Evolutionary conservation across 2,113 vertebrate genomes (phyloP), one percentile per base, ranked within the genome.

Genomic region (Ornithorhynchus anatinus): DNA sequence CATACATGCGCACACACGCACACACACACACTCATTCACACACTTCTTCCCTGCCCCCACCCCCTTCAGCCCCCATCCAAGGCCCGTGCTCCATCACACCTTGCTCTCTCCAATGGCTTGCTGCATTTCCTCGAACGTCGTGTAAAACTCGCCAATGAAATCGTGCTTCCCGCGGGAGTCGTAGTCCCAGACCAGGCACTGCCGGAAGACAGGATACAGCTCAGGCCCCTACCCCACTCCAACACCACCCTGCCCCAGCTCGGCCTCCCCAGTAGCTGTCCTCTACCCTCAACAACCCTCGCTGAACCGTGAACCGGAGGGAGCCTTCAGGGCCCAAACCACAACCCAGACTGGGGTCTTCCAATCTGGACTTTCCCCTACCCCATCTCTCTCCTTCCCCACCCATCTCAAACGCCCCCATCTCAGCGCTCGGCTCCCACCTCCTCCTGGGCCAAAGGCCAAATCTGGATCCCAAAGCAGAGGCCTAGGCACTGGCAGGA

Each of bases 111-210:
- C 85, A 37, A 94, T 94, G 2, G 94, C 94, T 72, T 91, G 94
- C 92, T 97, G 97, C 96, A 97, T 96, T 86, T 98, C 96, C 82
- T 92, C 92, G 14, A 99, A 98, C 48, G 94, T 97, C 77, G 97
- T 94, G 67, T 95, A 95, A 88, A 99, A 99, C 84, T 98, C 96
- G 0, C 97, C 97, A 2, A 98, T 98, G 93, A 97, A 97, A 89
- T 98, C 96, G 1, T 99, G 97, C 50, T 98, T 99, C 47, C 96
- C 96, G 3, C 96, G 91, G 0, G 96, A 97, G 89, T 98, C 96
- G 15, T 96, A 95, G 88, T 98, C 97, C 95, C 96, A 98, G 84
- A 99, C 94, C 29, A 98, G 92, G 3, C 95, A 93, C 97, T 97
- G 90, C 3, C 32, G 31, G 35, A 69, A 37, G 2, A 50, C 23